Conservation (phyloP, 2,113 vertebrate species). For the Rafetus swinhoei region DNA sequence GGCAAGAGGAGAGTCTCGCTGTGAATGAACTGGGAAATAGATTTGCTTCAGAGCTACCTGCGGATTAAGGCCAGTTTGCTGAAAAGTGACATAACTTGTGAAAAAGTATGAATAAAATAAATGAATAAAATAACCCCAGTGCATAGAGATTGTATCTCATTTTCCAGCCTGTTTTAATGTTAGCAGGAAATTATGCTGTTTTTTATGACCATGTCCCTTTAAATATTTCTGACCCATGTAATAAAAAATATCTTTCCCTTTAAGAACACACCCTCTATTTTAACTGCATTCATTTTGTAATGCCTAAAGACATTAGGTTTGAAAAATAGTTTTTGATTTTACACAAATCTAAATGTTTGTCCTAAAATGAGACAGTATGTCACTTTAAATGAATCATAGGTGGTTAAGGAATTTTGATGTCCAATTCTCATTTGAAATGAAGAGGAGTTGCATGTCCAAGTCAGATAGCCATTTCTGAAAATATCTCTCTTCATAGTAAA, state of each 20-base stretch:
- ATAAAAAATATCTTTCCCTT: neutral
- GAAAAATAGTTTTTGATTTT: neutral
- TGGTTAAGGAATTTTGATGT: neutral
- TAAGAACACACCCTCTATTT: neutral
- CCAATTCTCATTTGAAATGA: neutral
- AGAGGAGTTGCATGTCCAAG: neutral
- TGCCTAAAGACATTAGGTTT: neutral
- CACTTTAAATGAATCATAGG: neutral
- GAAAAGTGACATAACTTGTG: neutral
- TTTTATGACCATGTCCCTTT: neutral
- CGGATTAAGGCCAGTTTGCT: neutral
- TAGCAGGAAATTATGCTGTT: neutral
- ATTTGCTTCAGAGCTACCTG: neutral
- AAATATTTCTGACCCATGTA: neutral
- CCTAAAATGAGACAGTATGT: neutral
- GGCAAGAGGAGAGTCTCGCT: neutral
- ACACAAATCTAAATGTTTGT: neutral
- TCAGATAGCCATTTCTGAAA: neutral
- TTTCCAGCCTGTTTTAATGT: neutral
- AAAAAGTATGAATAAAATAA: neutral
- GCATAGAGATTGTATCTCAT: neutral
- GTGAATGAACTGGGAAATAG: neutral
- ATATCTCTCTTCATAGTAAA: neutral
- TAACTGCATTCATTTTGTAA: neutral
- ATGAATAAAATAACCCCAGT: neutral